Base-by-base conservation (phyloP, 2,797 vertebrate genomes). In the Clarias laeviceps region DNA sequence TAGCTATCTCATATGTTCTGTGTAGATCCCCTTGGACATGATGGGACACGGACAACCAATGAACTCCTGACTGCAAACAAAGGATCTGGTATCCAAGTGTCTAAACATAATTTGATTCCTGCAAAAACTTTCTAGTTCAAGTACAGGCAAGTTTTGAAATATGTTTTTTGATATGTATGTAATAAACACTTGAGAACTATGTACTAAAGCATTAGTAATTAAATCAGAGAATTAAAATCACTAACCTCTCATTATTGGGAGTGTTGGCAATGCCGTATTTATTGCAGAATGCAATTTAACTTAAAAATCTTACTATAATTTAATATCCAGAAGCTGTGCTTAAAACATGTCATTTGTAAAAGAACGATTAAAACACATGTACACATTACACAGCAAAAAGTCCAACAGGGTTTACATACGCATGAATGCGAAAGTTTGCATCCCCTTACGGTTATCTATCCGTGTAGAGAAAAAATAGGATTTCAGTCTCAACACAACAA, bases 11-110 rank as follows among this genome's bases (percentile, higher is more conserved):
- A 93, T 93, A 92, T 90, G 93, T 94, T 91, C 93, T 90, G 93
- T 91, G 92, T 89, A 91, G 92, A 93, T 93, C 92, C 90, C 93
- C 92, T 92, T 92, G 92, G 91, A 88, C 89, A 87, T 89, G 90
- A 91, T 90, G 90, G 66, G 85, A 87, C 78, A 85, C 62, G 80
- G 66, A 77, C 77, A 79, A 87, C 69, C 59, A 76, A 82, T 86
- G 84, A 27, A 50, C 59, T 87, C 84, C 40, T 70, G n/a, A 62
- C 18, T 74, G 18, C 22, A 37, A 83, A 73, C 12, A 83, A 62
- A 59, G 40, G 69, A 73, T n/a, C 40, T n/a, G 40, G 70, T 73
- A 15, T 54, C 37, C 11, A 14, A 40, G 34, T 72, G 11, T 72
- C 22, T 22, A 37, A 72, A 37, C 37, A 40, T 72, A 45, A 45